These are phyloP conservation scores for Mesocricetus auratus DNA, from an alignment of 2,113 vertebrate species.

Conservation along the genomic window DNA sequence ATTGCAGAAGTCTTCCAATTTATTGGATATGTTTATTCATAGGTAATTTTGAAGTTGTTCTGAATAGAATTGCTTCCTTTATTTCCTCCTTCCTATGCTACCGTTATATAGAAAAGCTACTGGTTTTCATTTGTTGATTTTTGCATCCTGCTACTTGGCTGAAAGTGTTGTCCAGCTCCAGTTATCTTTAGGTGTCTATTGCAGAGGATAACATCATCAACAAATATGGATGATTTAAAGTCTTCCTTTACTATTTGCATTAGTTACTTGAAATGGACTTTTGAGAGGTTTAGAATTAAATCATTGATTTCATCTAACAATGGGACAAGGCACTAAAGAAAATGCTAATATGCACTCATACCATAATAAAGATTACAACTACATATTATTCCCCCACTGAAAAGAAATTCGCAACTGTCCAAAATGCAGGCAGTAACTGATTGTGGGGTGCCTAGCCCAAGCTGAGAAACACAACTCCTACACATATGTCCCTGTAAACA, in stretches of 20 bases:
- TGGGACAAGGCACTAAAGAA: not conserved
- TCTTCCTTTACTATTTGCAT: not conserved
- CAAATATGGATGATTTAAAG: not conserved
- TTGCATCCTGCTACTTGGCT: not conserved
- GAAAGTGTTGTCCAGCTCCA: not conserved
- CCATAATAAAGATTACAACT: not conserved
- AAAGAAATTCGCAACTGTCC: not conserved
- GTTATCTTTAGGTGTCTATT: not conserved
- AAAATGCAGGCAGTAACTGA: not conserved
- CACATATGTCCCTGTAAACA: not conserved
- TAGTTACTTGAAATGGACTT: not conserved
- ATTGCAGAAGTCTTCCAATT: not conserved
- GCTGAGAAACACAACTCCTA: not conserved
- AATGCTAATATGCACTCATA: not conserved
- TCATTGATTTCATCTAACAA: not conserved
- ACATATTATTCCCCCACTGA: not conserved
- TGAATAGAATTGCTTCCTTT: not conserved
- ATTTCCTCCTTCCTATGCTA: not conserved
- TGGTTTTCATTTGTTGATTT: not conserved
- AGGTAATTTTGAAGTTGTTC: not conserved
- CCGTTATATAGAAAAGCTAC: not conserved
- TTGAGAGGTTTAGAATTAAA: not conserved
- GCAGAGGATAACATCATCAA: not conserved
- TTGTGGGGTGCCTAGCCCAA: not conserved
- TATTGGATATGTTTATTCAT: not conserved